Percentiles rank a stretch among this genome's conserved stretches.
phyloP scores from a whole-genome alignment of 1,140 invertebrate species.

The Lethrus apterus region DNA sequence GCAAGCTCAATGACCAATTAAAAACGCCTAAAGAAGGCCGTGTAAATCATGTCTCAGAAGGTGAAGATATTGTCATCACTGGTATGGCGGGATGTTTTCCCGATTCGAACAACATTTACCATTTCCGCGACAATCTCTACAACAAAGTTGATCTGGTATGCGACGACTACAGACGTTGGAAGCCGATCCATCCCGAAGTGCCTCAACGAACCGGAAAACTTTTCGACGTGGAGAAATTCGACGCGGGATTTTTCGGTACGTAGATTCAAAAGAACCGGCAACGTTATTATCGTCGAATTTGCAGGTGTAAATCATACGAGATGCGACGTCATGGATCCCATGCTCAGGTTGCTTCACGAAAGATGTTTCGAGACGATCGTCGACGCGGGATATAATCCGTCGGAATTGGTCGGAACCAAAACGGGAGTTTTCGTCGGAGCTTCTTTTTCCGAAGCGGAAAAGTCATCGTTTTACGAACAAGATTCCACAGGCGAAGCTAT shows the following conservation, averaged over 20 bases:
- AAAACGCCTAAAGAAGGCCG: no score
- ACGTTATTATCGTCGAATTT: background rate
- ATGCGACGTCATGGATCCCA: slow-evolving; percentile 81
- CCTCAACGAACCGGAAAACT: slow-evolving; percentile 71
- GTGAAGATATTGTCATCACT: slow-evolving; percentile 6
- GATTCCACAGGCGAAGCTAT: no score
- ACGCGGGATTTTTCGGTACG: slow-evolving; percentile 67
- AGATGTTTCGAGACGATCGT: slow-evolving; percentile 77
- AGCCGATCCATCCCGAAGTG: slow-evolving; percentile 52
- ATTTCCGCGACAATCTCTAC: slow-evolving; percentile 72
- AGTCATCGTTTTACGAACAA: background rate
- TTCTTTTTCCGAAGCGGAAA: slow-evolving; percentile 67
- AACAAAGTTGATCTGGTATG: slow-evolving; percentile 75
- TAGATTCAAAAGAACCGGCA: background rate
- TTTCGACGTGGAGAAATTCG: slow-evolving; percentile 70
- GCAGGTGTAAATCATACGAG: slow-evolving; percentile 40
- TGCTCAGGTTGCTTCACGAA: slow-evolving; percentile 76
- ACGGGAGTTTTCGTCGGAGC: slow-evolving; percentile 74
- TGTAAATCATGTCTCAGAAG: no score
- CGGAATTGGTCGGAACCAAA: slow-evolving; percentile 55
- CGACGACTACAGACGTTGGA: slow-evolving; percentile 66
- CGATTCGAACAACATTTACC: slow-evolving; percentile 66
- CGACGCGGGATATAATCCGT: slow-evolving; percentile 66
- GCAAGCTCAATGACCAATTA: no score
- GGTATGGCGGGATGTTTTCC: slow-evolving; percentile 75